phyloP scores from a whole-genome alignment of 2,888 invertebrate genomes.

The Reticulitermes lucifugus region DNA sequence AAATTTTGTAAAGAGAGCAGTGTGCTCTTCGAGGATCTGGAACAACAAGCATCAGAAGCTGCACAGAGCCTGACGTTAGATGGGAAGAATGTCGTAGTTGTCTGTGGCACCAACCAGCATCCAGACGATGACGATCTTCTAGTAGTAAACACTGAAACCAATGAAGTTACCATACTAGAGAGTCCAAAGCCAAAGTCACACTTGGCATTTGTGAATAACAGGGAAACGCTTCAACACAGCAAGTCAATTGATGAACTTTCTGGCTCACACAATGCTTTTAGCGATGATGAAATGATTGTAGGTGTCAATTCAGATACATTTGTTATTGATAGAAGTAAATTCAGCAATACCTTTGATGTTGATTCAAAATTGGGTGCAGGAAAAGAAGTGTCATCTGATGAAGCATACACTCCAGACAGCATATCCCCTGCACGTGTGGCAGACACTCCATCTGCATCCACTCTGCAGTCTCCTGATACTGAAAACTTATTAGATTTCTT shows the following conservation, averaged over 20 bases:
- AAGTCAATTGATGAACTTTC: background rate
- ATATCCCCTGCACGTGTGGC: constrained; percentile 49
- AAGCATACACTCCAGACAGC: constrained; percentile 52
- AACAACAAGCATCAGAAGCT: constrained; percentile 48
- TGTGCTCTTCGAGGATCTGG: constrained; percentile 61
- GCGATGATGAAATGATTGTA: constrained; percentile 29
- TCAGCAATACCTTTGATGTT: background rate
- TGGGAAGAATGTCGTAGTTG: constrained; percentile 32
- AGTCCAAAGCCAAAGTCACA: constrained; percentile 57
- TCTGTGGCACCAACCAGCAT: constrained; percentile 37
- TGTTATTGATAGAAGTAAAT: constrained; percentile 20
- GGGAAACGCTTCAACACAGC: background rate
- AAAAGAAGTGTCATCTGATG: constrained; percentile 29
- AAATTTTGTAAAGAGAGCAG: constrained; percentile 52
- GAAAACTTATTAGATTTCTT: constrained; percentile 44
- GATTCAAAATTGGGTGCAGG: background rate
- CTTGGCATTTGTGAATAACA: constrained; percentile 56
- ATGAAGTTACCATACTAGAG: constrained; percentile 64
- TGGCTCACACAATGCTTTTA: constrained; percentile 1
- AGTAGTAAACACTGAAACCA: constrained; percentile 65
- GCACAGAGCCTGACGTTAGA: background rate
- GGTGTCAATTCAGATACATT: constrained; percentile 27
- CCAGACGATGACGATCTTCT: constrained; percentile 62
- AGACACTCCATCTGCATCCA: constrained; percentile 21
- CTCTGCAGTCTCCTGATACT: constrained; percentile 34